Evolutionary conservation across 2,113 vertebrate genomes (phyloP).

Genomic region (Scortum barcoo): DNA sequence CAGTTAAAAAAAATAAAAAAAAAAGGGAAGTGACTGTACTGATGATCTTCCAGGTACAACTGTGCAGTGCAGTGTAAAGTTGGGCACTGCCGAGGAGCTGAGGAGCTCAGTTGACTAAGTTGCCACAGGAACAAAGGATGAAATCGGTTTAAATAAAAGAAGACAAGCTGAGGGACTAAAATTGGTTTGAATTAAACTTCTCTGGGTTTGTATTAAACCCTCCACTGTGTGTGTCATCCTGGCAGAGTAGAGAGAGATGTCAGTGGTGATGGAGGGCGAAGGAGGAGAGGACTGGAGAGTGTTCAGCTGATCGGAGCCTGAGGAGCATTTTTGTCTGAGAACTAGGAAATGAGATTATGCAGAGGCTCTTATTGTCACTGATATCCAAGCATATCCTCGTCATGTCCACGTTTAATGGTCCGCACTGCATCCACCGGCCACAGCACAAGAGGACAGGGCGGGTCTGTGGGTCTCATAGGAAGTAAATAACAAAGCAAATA

Average conservation of each 20-base stretch:
- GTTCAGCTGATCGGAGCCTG: slow-evolving; percentile 18
- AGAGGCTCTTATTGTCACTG: slow-evolving; percentile 6
- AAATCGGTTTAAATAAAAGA: neutral
- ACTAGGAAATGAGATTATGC: slow-evolving; percentile 9
- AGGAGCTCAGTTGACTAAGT: neutral
- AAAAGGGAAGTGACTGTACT: neutral
- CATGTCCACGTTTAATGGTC: neutral
- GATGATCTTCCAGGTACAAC: slow-evolving; percentile 18
- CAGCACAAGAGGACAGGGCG: neutral
- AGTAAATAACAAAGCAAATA: neutral
- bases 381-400: neutral
- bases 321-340: slow-evolving; percentile 6
- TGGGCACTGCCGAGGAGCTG: neutral
- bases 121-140: neutral
- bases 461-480: neutral
- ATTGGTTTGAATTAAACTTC: slow-evolving; percentile 17
- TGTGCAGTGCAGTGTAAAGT: neutral
- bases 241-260: neutral
- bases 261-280: neutral
- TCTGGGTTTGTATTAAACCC: neutral
- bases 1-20: no score
- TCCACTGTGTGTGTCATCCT: neutral
- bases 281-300: neutral
- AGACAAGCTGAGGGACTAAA: slow-evolving; percentile 8
- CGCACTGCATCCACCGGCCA: neutral